Percentiles rank a stretch among this genome's conserved stretches.
Evolutionary conservation across 2,888 invertebrate species (phyloP).

Genomic region (Lasioglossum leucozonium): DNA sequence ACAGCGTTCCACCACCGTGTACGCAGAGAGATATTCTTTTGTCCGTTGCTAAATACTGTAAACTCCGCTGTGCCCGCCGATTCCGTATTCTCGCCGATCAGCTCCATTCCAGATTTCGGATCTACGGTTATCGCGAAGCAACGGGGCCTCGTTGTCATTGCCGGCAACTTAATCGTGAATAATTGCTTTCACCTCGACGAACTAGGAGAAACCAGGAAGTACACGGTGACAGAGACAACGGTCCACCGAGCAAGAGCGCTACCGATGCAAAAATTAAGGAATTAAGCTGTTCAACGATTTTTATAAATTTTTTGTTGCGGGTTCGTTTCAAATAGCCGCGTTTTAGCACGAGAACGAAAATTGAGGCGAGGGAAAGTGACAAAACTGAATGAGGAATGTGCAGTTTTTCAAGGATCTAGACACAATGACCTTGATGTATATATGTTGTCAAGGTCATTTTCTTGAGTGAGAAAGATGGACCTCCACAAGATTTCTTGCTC

Average conservation of each 20-base stretch:
- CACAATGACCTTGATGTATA: too few relatives aligned
- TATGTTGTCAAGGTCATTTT: too few relatives aligned
- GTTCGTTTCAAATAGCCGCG: too few relatives aligned
- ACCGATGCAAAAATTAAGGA: not conserved
- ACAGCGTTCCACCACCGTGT: not conserved
- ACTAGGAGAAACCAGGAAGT: conserved; percentile 8
- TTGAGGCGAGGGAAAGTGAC: too few relatives aligned
- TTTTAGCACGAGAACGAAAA: too few relatives aligned
- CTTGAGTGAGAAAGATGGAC: too few relatives aligned
- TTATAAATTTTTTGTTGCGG: not conserved
- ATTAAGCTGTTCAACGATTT: not conserved
- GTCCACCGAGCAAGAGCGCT: not conserved
- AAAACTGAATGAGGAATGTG: too few relatives aligned
- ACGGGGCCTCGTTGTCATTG: not conserved
- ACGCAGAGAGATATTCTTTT: not conserved
- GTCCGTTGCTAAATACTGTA: not conserved
- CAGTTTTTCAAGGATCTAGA: too few relatives aligned
- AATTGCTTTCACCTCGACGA: conserved; percentile 3
- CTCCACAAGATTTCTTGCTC: too few relatives aligned
- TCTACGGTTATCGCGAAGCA: not conserved
- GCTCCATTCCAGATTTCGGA: not conserved
- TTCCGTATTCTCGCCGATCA: not conserved
- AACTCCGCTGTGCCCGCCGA: not conserved
- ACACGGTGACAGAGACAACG: not conserved
- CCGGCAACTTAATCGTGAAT: conserved; percentile 10